Evolutionary conservation across 2,888 invertebrate species (phyloP).

Genomic region (Sarcophaga variegata): DNA sequence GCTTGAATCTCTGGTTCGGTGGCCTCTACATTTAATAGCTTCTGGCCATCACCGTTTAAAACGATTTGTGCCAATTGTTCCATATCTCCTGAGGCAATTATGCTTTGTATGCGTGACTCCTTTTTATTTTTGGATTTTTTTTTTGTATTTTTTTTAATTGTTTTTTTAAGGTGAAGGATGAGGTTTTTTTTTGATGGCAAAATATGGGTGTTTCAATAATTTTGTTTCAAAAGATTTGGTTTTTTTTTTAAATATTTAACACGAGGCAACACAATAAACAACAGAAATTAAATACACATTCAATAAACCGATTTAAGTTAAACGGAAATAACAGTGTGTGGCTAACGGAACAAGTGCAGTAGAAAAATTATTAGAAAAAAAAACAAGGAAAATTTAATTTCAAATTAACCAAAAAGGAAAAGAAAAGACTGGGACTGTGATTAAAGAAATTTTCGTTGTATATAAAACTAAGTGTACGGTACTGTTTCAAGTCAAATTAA

Average conservation of each 20-base stretch:
- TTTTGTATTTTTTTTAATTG: slow-evolving; percentile 9
- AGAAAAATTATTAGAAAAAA: neutral
- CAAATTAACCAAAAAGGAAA: slow-evolving; percentile 24
- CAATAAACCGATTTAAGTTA: neutral
- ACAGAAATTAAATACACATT: slow-evolving; percentile 23
- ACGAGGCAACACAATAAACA: slow-evolving; percentile 29
- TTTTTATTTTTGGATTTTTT: slow-evolving; percentile 73
- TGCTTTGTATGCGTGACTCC: slow-evolving; percentile 86
- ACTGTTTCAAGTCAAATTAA: neutral
- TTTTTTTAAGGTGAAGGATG: slow-evolving; percentile 17
- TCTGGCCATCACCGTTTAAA: slow-evolving; percentile 92
- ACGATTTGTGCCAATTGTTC: slow-evolving; percentile 94
- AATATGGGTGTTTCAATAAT: slow-evolving; percentile 54
- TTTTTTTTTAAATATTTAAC: neutral
- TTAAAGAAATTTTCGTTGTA: neutral
- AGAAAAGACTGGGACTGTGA: slow-evolving; percentile 63
- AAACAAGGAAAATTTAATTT: neutral
- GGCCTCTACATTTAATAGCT: slow-evolving; percentile 87
- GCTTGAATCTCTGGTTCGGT: slow-evolving; percentile 91
- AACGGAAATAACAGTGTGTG: neutral
- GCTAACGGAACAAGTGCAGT: neutral
- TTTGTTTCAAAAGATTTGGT: neutral
- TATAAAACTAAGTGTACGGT: neutral
- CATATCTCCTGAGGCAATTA: slow-evolving; percentile 90
- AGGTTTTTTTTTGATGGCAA: slow-evolving; percentile 51